These are phyloP conservation scores for Lepus europaeus DNA, from an alignment of 2,113 vertebrate genomes.

Conservation along the genomic window DNA sequence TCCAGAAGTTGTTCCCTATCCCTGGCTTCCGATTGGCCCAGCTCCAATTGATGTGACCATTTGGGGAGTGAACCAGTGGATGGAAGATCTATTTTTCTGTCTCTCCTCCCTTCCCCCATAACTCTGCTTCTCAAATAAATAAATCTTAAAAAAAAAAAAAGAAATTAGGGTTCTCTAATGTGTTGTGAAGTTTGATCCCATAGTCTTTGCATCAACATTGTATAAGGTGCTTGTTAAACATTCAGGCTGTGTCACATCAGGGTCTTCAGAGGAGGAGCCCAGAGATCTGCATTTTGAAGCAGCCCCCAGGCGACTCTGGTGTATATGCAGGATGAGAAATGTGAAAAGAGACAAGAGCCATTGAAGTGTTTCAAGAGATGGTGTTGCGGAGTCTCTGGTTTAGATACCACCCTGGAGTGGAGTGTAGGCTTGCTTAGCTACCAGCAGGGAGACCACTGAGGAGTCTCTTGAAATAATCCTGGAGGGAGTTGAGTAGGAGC, in stretches of 20 bases:
- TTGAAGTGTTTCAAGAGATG: constrained; percentile 17
- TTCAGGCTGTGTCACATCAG: not conserved
- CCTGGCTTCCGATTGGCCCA: not conserved
- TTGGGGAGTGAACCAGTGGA: no score
- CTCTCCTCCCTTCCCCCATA: no score
- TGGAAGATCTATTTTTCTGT: no score
- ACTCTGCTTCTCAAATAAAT: no score
- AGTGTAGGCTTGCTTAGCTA: not conserved
- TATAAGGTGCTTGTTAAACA: not conserved
- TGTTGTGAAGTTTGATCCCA: not conserved
- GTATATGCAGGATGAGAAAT: not conserved
- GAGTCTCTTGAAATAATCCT: constrained; percentile 47
- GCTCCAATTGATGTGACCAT: no score
- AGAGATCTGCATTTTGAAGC: not conserved
- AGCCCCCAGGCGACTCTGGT: not conserved
- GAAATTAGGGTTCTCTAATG: no score
- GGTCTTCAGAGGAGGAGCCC: not conserved
- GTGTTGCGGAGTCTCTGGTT: not conserved
- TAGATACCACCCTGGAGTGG: not conserved
- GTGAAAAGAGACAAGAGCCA: not conserved
- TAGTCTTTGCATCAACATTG: not conserved
- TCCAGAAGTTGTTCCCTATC: not conserved
- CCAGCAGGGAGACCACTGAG: not conserved
- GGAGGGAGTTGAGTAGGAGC: not conserved
- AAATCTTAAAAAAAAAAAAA: no score